These are phyloP conservation scores for Stenodema calcarata DNA, from an alignment of 2,888 invertebrate genomes.

Conservation along the genomic window DNA sequence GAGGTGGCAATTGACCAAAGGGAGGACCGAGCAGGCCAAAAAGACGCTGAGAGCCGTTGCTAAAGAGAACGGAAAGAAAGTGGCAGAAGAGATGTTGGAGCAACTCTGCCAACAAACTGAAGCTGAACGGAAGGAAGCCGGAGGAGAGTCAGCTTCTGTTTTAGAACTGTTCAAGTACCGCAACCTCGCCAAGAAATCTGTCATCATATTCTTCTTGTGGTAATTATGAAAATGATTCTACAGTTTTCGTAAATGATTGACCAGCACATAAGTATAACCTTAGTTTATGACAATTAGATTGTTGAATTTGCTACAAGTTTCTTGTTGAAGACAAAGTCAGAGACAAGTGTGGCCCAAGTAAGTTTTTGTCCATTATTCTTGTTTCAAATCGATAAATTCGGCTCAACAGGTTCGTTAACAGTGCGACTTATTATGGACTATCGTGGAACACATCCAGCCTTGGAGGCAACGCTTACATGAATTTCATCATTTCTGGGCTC, in stretches of 20 bases:
- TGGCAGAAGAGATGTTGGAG: constrained; percentile 66
- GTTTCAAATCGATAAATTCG: no score
- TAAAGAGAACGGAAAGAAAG: constrained; percentile 69
- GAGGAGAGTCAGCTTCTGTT: constrained; percentile 55
- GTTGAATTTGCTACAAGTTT: no score
- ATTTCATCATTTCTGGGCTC: constrained; percentile 76
- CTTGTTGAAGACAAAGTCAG: no score
- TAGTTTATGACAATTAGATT: no score
- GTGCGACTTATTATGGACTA: constrained; percentile 78
- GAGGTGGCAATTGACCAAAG: constrained; percentile 74
- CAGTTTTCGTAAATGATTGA: no score
- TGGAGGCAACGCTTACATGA: constrained; percentile 75
- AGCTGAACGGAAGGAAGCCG: constrained; percentile 55
- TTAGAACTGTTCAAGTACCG: constrained; percentile 66
- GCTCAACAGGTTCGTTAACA: constrained; percentile 72
- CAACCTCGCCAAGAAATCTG: constrained; percentile 69
- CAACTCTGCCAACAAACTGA: constrained; percentile 62
- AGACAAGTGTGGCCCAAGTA: no score
- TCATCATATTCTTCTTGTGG: constrained; percentile 79
- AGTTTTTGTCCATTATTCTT: no score
- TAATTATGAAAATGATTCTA: constrained; percentile 61
- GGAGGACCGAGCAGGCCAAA: constrained; percentile 69
- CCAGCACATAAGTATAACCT: no score
- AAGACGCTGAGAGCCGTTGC: constrained; percentile 70
- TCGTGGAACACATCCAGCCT: constrained; percentile 78